phyloP scores from a whole-genome alignment of 2,113 vertebrate species.

The Corythornis vintsioides region DNA sequence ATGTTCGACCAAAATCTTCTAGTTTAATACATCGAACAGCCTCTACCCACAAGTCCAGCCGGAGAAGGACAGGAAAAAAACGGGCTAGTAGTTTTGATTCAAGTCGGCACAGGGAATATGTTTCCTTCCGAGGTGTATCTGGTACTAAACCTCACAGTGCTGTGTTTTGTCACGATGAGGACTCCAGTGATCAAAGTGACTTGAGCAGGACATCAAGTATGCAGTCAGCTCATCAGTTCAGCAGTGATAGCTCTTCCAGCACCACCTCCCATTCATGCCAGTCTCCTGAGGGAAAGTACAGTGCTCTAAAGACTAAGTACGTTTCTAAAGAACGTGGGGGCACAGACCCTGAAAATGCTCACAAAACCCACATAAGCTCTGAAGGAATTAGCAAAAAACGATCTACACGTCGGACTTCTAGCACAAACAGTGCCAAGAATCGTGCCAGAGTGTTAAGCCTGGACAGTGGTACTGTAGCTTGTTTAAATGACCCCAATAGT shows the following conservation, averaged over 20 bases:
- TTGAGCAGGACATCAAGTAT: constrained; percentile 93
- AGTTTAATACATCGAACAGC: constrained; percentile 84
- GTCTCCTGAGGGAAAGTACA: constrained; percentile 87
- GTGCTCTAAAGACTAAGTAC: constrained; percentile 86
- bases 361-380: constrained; percentile 73
- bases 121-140: constrained; percentile 84
- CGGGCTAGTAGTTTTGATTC: constrained; percentile 97
- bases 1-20: constrained; percentile 80
- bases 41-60: constrained; percentile 80
- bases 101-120: constrained; percentile 91
- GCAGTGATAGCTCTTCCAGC: constrained; percentile 95
- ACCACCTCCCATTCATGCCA: constrained; percentile 90
- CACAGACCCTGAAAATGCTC: constrained; percentile 67
- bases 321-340: constrained; percentile 71
- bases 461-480: constrained; percentile 95
- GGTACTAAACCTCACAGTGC: constrained; percentile 89
- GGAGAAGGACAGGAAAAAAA: constrained; percentile 90
- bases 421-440: constrained; percentile 88
- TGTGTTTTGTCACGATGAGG: constrained; percentile 88
- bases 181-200: constrained; percentile 97
- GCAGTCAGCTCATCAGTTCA: constrained; percentile 90
- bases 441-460: constrained; percentile 93
- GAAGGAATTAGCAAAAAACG: constrained; percentile 81
- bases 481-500: constrained; percentile 89
- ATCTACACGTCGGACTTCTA: constrained; percentile 85